phyloP scores from a whole-genome alignment of 2,888 invertebrate species.

The Ectemnius lituratus region DNA sequence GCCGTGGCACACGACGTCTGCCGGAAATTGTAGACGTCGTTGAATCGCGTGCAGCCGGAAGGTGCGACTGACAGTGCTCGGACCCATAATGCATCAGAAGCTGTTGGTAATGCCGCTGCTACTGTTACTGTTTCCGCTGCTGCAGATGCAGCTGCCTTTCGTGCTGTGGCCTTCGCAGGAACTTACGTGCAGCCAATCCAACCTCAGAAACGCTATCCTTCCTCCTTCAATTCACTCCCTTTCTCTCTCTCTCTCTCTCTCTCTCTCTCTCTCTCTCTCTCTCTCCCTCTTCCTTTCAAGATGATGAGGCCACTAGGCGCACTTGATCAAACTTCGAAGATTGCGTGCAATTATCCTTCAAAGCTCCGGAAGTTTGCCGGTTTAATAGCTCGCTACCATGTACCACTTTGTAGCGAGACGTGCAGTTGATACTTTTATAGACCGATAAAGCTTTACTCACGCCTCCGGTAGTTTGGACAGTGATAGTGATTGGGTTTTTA shows the following conservation, averaged over 20 bases:
- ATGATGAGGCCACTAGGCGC: slow-evolving; percentile 28
- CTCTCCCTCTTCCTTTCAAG: slow-evolving; percentile 22
- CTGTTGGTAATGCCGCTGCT: slow-evolving; percentile 37
- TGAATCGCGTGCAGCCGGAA: slow-evolving; percentile 69
- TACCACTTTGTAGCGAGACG: slow-evolving; percentile 3
- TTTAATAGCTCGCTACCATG: not conserved
- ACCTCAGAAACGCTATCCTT: not conserved
- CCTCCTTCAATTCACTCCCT: no score
- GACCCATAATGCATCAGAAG: slow-evolving; percentile 55
- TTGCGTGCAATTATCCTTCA: slow-evolving; percentile 44
- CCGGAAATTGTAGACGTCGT: slow-evolving; percentile 70
- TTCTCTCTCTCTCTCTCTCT: slow-evolving; percentile 5
- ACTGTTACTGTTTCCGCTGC: slow-evolving; percentile 38
- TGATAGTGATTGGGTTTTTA: no score
- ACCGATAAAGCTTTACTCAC: no score
- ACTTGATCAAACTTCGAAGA: slow-evolving; percentile 40
- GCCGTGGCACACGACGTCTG: slow-evolving; percentile 54
- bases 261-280: not conserved
- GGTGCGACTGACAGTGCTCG: slow-evolving; percentile 70
- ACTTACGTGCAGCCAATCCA: slow-evolving; percentile 35
- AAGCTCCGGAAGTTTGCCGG: slow-evolving; percentile 18
- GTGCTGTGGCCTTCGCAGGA: slow-evolving; percentile 34
- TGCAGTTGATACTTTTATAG: no score
- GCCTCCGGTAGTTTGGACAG: no score
- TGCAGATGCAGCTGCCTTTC: slow-evolving; percentile 43